Evolutionary conservation across 1,140 invertebrate species (phyloP), one percentile per base, ranked within the genome.

Genomic region (Anthonomus grandis): DNA sequence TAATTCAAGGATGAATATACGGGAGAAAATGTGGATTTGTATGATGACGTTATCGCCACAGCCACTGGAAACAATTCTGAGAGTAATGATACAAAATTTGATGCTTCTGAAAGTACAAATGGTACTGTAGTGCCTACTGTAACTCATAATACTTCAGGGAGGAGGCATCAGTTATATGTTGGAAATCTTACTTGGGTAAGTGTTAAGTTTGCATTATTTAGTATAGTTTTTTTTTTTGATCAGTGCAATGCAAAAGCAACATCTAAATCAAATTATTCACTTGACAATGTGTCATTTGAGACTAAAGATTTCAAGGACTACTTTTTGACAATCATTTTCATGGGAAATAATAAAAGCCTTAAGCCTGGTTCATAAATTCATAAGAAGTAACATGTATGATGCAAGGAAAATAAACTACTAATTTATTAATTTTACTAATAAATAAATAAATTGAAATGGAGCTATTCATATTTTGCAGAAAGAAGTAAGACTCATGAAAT

Each of bases 41-140:
- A 97, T 74, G 93, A 97, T 76, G 93, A 97, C 80, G 93, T 97
- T 27, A 90, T 95, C 64, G 87, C 92, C 31, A 85, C 90, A 5
- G 84, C 89, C 25, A 78, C 84, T 19, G 71, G 74, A 57, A 72
- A 75, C 12, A 77, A 78, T 57, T 65, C 68, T 10, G 75, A 74
- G 38, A 77, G 80, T 62, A 76, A 78, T 39, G 77, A 78, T 41
- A 69, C 71, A 38, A 73, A 72, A 60, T 79, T 59, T 61, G 70
- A 59, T 12, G 45, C 22, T 4, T 74, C 81, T 23, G 83, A 85
- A 70, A 83, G 85, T 63, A 82, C 83, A 3, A 87, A 88, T 78
- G 85, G 85, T 60, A 83, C 81, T 65, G 78, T 83, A 63, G 86
- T 86, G 68, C 82, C 82, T 60, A 76, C 80, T 56, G 70, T 79